Conservation (phyloP, 2,797 vertebrate genomes). For the Hippoglossus hippoglossus region DNA sequence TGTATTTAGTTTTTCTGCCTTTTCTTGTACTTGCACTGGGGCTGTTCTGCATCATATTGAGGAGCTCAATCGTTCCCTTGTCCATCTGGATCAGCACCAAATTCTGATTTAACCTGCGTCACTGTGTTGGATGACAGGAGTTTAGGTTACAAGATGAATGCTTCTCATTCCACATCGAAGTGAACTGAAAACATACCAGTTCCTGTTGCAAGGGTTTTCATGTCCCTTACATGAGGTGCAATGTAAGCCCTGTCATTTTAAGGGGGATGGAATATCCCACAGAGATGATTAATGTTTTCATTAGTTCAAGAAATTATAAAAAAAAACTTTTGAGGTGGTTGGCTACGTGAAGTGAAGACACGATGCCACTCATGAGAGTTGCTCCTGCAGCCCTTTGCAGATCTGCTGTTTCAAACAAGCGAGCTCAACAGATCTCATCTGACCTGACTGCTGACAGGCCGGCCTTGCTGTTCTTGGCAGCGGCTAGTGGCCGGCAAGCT, state of each 20-base stretch:
- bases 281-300: too few species aligned
- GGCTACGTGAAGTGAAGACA: too few species aligned
- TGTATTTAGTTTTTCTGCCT: not conserved
- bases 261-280: too few species aligned
- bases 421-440: constrained; percentile 68
- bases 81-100: not conserved
- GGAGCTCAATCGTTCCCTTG: not conserved
- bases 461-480: constrained; percentile 74
- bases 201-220: too few species aligned
- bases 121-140: not conserved
- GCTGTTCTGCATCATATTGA: not conserved
- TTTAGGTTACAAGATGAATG: too few species aligned
- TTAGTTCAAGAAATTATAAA: not conserved
- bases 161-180: not conserved
- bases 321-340: too few species aligned
- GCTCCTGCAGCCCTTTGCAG: constrained; percentile 54
- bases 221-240: not conserved
- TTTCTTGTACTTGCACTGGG: not conserved
- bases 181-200: not conserved
- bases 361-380: constrained; percentile 11
- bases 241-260: not conserved
- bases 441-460: constrained; percentile 71
- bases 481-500: constrained; percentile 60
- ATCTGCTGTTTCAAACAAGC: constrained; percentile 60
- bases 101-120: not conserved